A percentile compares a stretch with the other conserved stretches of the same genome.
Evolutionary conservation across 2,888 invertebrate species (phyloP).

Genomic region (Limulus polyphemus): DNA sequence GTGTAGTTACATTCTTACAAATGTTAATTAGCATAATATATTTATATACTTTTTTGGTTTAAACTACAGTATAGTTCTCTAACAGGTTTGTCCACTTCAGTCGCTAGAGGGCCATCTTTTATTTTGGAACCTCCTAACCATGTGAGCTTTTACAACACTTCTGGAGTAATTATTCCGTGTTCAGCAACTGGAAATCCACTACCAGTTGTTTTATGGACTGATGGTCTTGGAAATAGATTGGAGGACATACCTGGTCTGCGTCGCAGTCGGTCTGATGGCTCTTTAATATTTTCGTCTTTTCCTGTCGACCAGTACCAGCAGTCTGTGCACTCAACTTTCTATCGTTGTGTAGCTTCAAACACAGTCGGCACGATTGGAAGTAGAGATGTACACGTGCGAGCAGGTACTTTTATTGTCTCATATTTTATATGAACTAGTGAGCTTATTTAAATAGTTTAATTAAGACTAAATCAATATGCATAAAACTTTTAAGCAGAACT

Average conservation of each 20-base stretch:
- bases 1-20: too few species aligned
- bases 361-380: constrained; percentile 80
- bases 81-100: too few species aligned
- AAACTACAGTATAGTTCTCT: too few species aligned
- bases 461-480: too few species aligned
- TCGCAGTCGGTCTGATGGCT: constrained; percentile 48
- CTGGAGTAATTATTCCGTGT: constrained; percentile 15
- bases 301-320: constrained; percentile 83
- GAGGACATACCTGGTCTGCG: constrained; percentile 17
- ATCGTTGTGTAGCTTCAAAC: constrained; percentile 80
- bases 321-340: constrained; percentile 86
- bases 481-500: too few species aligned
- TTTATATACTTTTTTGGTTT: too few species aligned
- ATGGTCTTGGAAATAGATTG: background rate
- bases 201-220: constrained; percentile 11
- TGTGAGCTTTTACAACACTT: constrained; percentile 16
- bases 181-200: constrained; percentile 13
- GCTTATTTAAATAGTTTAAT: too few species aligned
- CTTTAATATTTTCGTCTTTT: constrained; percentile 86
- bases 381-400: constrained; percentile 82
- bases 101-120: constrained; percentile 13
- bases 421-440: too few species aligned
- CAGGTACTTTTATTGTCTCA: constrained; percentile 48
- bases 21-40: too few species aligned
- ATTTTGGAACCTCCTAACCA: constrained; percentile 19